These are phyloP conservation scores for Phaedon cochleariae DNA, from an alignment of 2,888 invertebrate genomes.

Conservation along the genomic window DNA sequence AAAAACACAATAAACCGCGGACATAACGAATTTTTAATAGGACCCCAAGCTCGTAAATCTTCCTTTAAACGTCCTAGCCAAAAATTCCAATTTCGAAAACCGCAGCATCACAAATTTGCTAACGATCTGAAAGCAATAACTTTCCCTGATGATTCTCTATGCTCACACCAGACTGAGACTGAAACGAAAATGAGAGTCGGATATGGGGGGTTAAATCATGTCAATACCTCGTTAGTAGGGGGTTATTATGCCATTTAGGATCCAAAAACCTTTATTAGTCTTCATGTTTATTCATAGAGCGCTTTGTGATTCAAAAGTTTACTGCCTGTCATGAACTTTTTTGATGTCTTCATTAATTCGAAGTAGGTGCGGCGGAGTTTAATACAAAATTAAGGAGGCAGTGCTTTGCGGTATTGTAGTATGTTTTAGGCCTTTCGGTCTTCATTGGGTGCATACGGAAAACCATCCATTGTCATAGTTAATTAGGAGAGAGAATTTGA, in stretches of 20 bases:
- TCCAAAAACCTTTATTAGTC: slow-evolving; percentile 41
- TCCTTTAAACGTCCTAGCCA: slow-evolving; percentile 7
- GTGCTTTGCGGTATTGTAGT: slow-evolving; percentile 32
- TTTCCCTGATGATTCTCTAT: slow-evolving; percentile 10
- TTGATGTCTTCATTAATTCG: slow-evolving; percentile 50
- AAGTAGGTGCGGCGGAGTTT: slow-evolving; percentile 45
- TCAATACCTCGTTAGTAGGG: slow-evolving; percentile 42
- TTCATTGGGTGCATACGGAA: background rate
- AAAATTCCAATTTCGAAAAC: slow-evolving; percentile 19
- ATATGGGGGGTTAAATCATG: slow-evolving; percentile 40
- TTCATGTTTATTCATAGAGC: slow-evolving; percentile 51
- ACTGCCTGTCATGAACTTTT: slow-evolving; percentile 43
- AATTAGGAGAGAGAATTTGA: background rate
- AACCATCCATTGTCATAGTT: slow-evolving; percentile 1
- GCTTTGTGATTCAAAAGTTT: slow-evolving; percentile 45
- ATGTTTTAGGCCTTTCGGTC: background rate
- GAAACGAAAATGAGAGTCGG: slow-evolving; percentile 12
- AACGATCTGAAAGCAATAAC: slow-evolving; percentile 1
- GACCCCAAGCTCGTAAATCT: slow-evolving; percentile 13
- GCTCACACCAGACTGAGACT: background rate
- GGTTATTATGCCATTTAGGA: slow-evolving; percentile 42
- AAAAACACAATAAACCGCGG: slow-evolving; percentile 15
- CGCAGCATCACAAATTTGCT: slow-evolving; percentile 1
- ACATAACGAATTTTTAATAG: slow-evolving; percentile 36
- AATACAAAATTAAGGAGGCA: slow-evolving; percentile 42